A percentile compares a stretch with the other conserved stretches of the same genome.
Evolutionary conservation across 2,113 vertebrate species (phyloP).

Genomic region (Cavia porcellus): DNA sequence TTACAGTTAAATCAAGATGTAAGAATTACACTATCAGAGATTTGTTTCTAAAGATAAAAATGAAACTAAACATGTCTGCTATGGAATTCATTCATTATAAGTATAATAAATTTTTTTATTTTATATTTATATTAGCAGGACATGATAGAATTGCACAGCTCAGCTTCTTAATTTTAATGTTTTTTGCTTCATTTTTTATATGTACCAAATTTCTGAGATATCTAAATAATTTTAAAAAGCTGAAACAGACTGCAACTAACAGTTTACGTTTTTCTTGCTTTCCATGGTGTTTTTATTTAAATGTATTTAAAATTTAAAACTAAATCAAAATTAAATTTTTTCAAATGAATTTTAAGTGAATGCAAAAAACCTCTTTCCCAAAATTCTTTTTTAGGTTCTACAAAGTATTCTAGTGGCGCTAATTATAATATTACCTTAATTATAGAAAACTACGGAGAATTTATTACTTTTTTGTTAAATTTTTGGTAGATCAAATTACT

Average conservation of each 20-base stretch:
- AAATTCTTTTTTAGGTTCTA: neutral
- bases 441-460: neutral
- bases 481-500: neutral
- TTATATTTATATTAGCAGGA: constrained; percentile 1
- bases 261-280: constrained; percentile 41
- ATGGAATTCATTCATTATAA: constrained; percentile 19
- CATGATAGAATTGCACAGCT: neutral
- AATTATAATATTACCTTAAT: neutral
- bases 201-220: neutral
- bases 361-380: neutral
- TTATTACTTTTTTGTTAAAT: constrained; percentile 38
- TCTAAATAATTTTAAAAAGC: neutral
- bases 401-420: neutral
- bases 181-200: neutral
- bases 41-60: constrained; percentile 40
- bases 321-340: constrained; percentile 20
- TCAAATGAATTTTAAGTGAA: constrained; percentile 33
- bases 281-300: neutral
- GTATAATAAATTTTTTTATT: neutral
- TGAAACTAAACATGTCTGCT: neutral
- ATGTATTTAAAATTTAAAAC: neutral
- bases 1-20: constrained; percentile 16
- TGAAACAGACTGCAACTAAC: neutral
- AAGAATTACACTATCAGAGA: constrained; percentile 19
- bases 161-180: neutral